These are phyloP conservation scores for Rhinolophus sinicus DNA, from an alignment of 2,113 vertebrate species.

Conservation along the genomic window DNA sequence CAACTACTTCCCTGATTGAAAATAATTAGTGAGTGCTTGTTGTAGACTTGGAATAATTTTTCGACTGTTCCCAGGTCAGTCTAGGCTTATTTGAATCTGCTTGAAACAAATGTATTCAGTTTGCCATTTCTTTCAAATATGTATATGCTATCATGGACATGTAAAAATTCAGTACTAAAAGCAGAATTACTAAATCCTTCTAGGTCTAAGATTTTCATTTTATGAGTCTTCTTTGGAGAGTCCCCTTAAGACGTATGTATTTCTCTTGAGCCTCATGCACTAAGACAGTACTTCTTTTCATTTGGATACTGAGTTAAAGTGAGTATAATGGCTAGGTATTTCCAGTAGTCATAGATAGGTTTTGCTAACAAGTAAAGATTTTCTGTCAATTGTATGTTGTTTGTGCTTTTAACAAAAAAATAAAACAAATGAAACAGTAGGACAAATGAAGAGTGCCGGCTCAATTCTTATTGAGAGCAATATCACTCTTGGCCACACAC, in stretches of 20 bases:
- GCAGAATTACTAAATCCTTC: background rate
- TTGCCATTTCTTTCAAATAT: background rate
- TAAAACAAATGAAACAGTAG: background rate
- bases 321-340: background rate
- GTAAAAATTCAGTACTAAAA: background rate
- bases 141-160: background rate
- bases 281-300: background rate
- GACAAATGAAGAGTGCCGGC: background rate
- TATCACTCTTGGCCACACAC: background rate
- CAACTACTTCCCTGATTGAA: background rate
- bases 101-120: background rate
- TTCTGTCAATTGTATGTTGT: background rate
- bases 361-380: background rate
- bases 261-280: background rate
- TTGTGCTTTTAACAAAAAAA: background rate
- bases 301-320: background rate
- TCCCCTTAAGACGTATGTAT: background rate
- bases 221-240: background rate
- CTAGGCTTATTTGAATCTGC: background rate
- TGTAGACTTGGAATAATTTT: background rate
- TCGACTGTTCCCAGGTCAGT: background rate
- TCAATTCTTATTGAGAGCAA: background rate
- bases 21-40: background rate
- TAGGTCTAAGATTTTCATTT: background rate
- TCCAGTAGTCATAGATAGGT: background rate